Percentiles rank a stretch among this genome's conserved stretches.
phyloP scores from a whole-genome alignment of 2,113 vertebrate species.

The Oncorhynchus masou region DNA sequence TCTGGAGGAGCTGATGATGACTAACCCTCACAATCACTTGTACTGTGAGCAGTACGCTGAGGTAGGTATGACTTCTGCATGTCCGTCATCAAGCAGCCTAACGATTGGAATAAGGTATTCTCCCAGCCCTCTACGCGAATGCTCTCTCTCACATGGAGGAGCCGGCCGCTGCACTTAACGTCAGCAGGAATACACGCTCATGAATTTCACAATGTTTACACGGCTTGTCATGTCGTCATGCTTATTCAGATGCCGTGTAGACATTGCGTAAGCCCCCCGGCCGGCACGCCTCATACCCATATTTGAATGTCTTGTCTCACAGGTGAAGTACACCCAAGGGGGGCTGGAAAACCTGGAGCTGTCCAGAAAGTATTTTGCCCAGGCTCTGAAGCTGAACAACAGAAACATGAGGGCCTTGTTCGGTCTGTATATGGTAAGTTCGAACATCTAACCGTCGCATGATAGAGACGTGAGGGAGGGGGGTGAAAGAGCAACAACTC shows the following conservation, averaged over 20 bases:
- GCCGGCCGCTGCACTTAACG: slow-evolving; percentile 15
- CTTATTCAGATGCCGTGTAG: slow-evolving; percentile 55
- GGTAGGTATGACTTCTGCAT: slow-evolving; percentile 70
- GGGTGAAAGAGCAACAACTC: slow-evolving; percentile 29
- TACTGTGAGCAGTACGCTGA: slow-evolving; percentile 98
- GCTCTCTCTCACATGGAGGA: slow-evolving; percentile 25
- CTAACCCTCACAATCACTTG: slow-evolving; percentile 97
- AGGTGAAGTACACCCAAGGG: slow-evolving; percentile 99
- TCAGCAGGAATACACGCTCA: slow-evolving; percentile 41
- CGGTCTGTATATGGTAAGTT: slow-evolving; percentile 98
- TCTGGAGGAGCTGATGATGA: slow-evolving; percentile 98
- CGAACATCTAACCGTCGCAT: slow-evolving; percentile 15
- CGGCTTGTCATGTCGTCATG: slow-evolving; percentile 32
- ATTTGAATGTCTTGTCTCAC: slow-evolving; percentile 55
- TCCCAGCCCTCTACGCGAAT: slow-evolving; percentile 17
- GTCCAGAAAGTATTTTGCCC: slow-evolving; percentile 97
- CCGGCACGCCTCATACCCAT: slow-evolving; percentile 22
- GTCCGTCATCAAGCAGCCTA: slow-evolving; percentile 34
- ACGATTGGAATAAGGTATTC: slow-evolving; percentile 39
- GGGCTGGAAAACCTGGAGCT: slow-evolving; percentile 97
- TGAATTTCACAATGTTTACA: slow-evolving; percentile 42
- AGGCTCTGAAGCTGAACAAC: slow-evolving; percentile 97
- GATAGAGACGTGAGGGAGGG: not conserved
- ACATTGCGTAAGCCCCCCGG: slow-evolving; percentile 39
- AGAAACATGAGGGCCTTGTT: slow-evolving; percentile 99